Evolutionary conservation across 2,797 vertebrate genomes (phyloP).

Genomic region (Orestias chungarensis): DNA sequence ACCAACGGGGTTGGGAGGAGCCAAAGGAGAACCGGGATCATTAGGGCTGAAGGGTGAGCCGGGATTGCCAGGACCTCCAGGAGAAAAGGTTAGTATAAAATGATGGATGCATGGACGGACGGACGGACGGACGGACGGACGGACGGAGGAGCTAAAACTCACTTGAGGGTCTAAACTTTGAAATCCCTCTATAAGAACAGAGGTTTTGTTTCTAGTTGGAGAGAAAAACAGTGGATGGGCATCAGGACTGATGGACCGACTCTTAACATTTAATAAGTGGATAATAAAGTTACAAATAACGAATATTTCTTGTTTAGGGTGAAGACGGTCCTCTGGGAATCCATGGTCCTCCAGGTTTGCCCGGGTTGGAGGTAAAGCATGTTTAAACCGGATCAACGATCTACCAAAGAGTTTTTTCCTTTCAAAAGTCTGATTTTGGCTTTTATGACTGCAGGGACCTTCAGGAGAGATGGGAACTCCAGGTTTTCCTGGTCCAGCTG

Average conservation of each 20-base stretch:
- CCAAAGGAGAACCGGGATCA: constrained; percentile 74
- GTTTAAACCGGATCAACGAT: background rate
- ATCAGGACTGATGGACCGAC: background rate
- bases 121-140: too few species aligned
- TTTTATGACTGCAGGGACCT: constrained; percentile 59
- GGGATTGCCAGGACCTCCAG: constrained; percentile 77
- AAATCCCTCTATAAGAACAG: background rate
- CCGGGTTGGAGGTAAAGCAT: constrained; percentile 78
- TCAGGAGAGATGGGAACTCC: constrained; percentile 78
- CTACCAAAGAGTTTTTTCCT: background rate
- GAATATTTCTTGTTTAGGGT: constrained; percentile 72
- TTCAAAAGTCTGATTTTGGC: constrained; percentile 5
- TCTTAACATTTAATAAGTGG: background rate
- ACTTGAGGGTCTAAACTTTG: too few species aligned
- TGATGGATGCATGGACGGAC: background rate
- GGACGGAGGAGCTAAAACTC: too few species aligned
- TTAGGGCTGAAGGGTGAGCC: constrained; percentile 78
- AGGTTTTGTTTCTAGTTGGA: background rate
- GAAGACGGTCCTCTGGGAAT: constrained; percentile 78
- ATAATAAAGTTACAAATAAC: background rate
- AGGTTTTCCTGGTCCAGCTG: constrained; percentile 76
- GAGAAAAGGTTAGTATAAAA: constrained; percentile 65
- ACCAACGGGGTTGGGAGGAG: constrained; percentile 68
- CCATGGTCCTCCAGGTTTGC: constrained; percentile 76
- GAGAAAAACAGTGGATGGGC: background rate